Base-by-base conservation (phyloP, 2,888 invertebrate species). In the Teleiodes luculella region DNA sequence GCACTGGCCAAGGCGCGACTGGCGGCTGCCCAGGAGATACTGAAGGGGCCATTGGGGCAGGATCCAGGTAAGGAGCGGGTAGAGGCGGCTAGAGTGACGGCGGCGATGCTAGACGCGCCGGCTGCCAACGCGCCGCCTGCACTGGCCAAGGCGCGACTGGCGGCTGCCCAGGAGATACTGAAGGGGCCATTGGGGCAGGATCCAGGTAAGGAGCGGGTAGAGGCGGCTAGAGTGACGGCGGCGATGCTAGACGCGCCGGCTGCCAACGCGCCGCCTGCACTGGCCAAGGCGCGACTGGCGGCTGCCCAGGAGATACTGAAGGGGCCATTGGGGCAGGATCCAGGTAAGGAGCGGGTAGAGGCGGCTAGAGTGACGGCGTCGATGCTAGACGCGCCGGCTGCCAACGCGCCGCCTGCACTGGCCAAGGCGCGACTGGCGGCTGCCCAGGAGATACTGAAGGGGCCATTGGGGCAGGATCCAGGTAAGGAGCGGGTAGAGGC, bases 371-470 rank as follows among this genome's bases (percentile, higher is more conserved):
- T 96, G 0, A 88, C 92, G 0, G 92, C 93, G 6, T 92, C 93
- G n/a, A 93, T 97, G 91, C 81, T 97, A 57, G 96, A 96, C 76
- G 94, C 95, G 0, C 80, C n/a, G n/a, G n/a, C n/a, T n/a, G n/a
- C n/a, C n/a, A n/a, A n/a, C n/a, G n/a, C n/a, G n/a, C n/a, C n/a
- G n/a, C n/a, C n/a, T n/a, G n/a, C n/a, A n/a, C n/a, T 97, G 2
- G 93, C 95, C 3, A 94, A 95, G 62, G 96, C 96, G 0, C 94
- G 97, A 69, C 90, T 98, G 6, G 91, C 93, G 1, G 96, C 96
- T 0, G 94, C 97, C 2, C 94, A 95, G 72, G 95, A 96, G 74
- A 91, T 97, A 43, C 66, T 88, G 20, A 71, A 74, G 18, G 87
- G 87, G 0, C 87, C 88, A 0, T 63, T 88, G 1, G 86, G 82